These are phyloP conservation scores for Pipa parva DNA, from an alignment of 2,113 vertebrate genomes.

Conservation along the genomic window DNA sequence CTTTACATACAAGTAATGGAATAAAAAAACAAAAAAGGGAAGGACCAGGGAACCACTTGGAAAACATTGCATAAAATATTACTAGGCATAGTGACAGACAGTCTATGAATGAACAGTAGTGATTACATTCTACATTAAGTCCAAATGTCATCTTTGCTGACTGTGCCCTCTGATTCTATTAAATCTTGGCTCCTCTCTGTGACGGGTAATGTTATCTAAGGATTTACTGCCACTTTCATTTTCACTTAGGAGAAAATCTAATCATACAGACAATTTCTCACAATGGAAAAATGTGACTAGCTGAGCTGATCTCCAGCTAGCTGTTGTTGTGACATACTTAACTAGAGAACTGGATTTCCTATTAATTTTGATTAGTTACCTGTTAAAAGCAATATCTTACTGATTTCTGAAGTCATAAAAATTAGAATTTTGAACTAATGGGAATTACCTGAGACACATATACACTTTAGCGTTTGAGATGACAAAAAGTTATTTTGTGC, in stretches of 20 bases:
- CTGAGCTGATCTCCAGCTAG: conserved; percentile 11
- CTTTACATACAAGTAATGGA: not conserved
- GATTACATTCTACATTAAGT: conserved; percentile 43
- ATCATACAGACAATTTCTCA: conserved; percentile 44
- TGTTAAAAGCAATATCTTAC: not conserved
- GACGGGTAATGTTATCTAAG: conserved; percentile 44
- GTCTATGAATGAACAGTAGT: conserved; percentile 40
- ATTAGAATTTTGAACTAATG: not conserved
- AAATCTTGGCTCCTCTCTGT: conserved; percentile 44
- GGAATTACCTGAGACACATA: not conserved
- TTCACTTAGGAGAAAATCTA: conserved; percentile 45
- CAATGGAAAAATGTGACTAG: conserved; percentile 35
- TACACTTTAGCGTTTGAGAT: too few species aligned
- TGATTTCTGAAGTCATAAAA: not conserved
- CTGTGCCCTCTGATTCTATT: conserved; percentile 43
- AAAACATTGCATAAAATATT: conserved; percentile 30
- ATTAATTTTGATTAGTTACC: conserved; percentile 3
- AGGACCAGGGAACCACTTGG: conserved; percentile 24
- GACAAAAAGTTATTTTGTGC: too few species aligned
- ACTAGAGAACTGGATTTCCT: conserved; percentile 1
- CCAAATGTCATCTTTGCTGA: conserved; percentile 44
- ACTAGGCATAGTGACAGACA: conserved; percentile 33
- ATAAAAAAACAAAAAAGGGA: not conserved
- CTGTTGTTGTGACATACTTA: conserved; percentile 3
- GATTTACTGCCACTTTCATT: conserved; percentile 44